Evolutionary conservation across 1,140 invertebrate genomes (phyloP).

Genomic region (Glossosoma conforme): DNA sequence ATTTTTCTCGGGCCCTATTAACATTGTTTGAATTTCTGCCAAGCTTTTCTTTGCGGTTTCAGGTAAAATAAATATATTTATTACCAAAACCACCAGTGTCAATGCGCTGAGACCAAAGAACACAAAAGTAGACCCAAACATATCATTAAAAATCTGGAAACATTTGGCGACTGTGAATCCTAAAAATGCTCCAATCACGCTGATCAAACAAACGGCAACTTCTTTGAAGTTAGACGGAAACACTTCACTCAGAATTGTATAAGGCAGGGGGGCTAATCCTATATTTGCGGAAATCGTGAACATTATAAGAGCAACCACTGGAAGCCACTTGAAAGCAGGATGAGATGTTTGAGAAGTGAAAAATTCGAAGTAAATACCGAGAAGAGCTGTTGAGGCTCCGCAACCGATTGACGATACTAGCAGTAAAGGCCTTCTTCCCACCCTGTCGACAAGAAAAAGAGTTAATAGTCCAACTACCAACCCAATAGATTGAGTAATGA

Average conservation of each 20-base stretch:
- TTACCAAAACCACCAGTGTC: slow-evolving; percentile 9
- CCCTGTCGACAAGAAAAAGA: slow-evolving; percentile 35
- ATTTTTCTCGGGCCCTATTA: neutral
- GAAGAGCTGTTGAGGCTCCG: slow-evolving; percentile 32
- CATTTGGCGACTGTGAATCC: slow-evolving; percentile 22
- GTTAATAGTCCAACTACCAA: slow-evolving; percentile 33
- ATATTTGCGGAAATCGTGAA: slow-evolving; percentile 42
- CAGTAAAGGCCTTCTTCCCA: slow-evolving; percentile 36
- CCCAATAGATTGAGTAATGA: slow-evolving; percentile 34
- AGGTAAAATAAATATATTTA: slow-evolving; percentile 16
- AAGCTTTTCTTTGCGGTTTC: neutral
- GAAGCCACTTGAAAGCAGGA: slow-evolving; percentile 34
- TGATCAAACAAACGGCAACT: slow-evolving; percentile 52
- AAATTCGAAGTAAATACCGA: slow-evolving; percentile 33
- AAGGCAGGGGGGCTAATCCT: slow-evolving; percentile 60
- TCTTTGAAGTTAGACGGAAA: slow-evolving; percentile 55
- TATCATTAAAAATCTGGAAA: slow-evolving; percentile 28
- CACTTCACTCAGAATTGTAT: slow-evolving; percentile 61
- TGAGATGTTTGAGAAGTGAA: slow-evolving; percentile 27
- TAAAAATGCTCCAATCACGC: slow-evolving; percentile 36
- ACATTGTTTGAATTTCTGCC: neutral
- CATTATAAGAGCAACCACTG: slow-evolving; percentile 18
- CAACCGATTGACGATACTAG: slow-evolving; percentile 37
- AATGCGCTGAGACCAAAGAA: slow-evolving; percentile 17
- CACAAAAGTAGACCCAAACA: slow-evolving; percentile 9